These are phyloP conservation scores for Girardia tigrina DNA, from an alignment of 2,888 invertebrate species.

Conservation along the genomic window DNA sequence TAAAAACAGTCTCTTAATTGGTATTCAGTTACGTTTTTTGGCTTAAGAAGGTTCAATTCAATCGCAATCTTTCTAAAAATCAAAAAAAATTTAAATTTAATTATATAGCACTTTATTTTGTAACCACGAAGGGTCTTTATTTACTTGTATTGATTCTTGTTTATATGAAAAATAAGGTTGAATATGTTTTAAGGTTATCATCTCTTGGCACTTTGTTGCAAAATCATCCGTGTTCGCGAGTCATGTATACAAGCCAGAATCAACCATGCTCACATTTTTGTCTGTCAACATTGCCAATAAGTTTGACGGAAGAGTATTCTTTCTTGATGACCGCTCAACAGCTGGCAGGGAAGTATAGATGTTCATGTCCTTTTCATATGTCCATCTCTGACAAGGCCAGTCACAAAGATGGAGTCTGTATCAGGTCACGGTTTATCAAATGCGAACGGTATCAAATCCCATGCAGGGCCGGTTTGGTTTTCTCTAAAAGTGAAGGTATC, in stretches of 20 bases:
- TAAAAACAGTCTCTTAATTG: too few relatives aligned
- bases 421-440: neutral
- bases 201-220: constrained; percentile 2
- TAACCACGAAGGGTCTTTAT: too few relatives aligned
- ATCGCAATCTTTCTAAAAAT: too few relatives aligned
- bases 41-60: too few relatives aligned
- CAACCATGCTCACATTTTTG: neutral
- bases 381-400: neutral
- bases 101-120: too few relatives aligned
- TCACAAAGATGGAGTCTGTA: neutral
- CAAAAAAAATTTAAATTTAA: too few relatives aligned
- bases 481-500: neutral
- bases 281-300: neutral
- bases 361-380: neutral
- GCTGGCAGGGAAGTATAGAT: neutral
- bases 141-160: too few relatives aligned
- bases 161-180: too few relatives aligned
- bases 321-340: neutral
- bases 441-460: constrained; percentile 7
- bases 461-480: neutral
- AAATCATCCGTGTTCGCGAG: neutral
- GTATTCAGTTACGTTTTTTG: too few relatives aligned
- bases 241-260: neutral
- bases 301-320: neutral
- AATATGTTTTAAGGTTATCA: too few relatives aligned